phyloP scores from a whole-genome alignment of 2,113 vertebrate species.

The Dermatemys mawii region DNA sequence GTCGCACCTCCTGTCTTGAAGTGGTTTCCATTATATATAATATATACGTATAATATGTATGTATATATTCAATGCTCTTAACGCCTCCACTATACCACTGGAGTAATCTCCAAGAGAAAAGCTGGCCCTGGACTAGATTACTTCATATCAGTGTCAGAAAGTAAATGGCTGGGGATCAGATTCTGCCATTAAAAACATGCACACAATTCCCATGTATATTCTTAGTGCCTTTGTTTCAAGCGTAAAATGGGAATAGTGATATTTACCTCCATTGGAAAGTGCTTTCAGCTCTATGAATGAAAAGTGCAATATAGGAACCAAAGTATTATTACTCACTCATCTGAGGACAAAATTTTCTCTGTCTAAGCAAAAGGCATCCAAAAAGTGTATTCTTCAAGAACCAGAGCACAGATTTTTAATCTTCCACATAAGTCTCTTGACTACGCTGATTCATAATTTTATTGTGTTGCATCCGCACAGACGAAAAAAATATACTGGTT shows the following conservation, averaged over 20 bases:
- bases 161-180: not conserved
- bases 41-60: too few species aligned
- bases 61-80: too few species aligned
- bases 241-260: not conserved
- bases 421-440: not conserved
- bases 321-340: not conserved
- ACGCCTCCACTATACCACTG: too few species aligned
- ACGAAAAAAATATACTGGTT: not conserved
- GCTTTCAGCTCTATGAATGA: not conserved
- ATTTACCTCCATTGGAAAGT: not conserved
- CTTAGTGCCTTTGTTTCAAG: not conserved
- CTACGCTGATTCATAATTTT: not conserved
- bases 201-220: not conserved
- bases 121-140: not conserved
- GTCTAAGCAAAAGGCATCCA: not conserved
- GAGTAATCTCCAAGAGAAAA: not conserved
- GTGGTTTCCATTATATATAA: too few species aligned
- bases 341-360: not conserved
- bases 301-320: not conserved
- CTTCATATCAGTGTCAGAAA: constrained; percentile 11
- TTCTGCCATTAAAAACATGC: constrained; percentile 3
- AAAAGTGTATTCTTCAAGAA: not conserved
- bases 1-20: too few species aligned
- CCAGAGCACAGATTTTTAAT: not conserved
- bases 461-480: not conserved